Base-by-base conservation (phyloP, 1,140 invertebrate genomes). In the Kradibia gibbosae region DNA sequence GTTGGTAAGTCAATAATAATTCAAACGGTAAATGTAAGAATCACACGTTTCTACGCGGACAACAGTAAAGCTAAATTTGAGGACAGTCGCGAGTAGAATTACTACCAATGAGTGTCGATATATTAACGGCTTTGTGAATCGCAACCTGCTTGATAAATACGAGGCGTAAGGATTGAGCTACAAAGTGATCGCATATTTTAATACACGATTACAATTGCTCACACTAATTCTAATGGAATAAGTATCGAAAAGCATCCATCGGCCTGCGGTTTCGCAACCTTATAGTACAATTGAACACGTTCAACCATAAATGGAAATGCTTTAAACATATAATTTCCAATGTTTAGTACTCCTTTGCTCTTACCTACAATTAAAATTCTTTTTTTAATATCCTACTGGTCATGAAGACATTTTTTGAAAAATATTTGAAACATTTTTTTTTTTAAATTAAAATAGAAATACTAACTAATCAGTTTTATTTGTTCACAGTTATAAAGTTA, bases 1-100 rank as follows among this genome's bases (percentile, higher is more conserved):
- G 71, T 53, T 53, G 71, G 53, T 25, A 73, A 73, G 71, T 34
- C 48, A 25, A 73, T 73, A 45, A 73, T 50, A 73, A 73, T 53
- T 11, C 25, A 4, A 20, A 11, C 60, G 25, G 28, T 62, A 22
- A 62, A 28, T 34, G 67, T 39, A 45, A 25, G 36, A 71, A n/a
- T 10, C 17, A 67, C 17, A 15, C 39, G 17, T 36, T 20, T 36
- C 4, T 34, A 67, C 39, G 39, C 22, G 34, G 28, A 67, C n/a
- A 57, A 5, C 10, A 17, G 53, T 25, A 25, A 13, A 57, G 15
- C 4, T 4, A 20, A 22, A 57, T 57, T 5, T 20, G 10, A 20
- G 53, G 5, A 57, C 3, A 5, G 22, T 15, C 36, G 65, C 31
- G 22, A 11, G 34, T 42, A 34, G 34, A 42, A 42, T 36, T 39